Base-by-base conservation (phyloP, 2,888 invertebrate genomes). In the Crossocerus cetratus region DNA sequence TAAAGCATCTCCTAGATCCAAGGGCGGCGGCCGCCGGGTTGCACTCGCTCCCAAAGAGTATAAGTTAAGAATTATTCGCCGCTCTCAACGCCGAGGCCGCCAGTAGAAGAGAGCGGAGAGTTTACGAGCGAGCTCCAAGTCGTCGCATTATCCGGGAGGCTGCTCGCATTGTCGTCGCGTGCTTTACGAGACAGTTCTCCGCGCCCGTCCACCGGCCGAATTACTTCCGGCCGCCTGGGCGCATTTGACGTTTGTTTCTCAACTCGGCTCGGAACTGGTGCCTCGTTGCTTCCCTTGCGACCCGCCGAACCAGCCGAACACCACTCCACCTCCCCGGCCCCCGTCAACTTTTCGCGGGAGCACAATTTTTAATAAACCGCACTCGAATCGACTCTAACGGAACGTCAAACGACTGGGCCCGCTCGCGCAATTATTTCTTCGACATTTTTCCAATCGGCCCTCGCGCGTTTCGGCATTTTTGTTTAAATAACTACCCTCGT, bases 161-260 rank as follows among this genome's bases (percentile, higher is more conserved):
- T 84, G 83, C 78, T 78, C 79, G 60, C 82, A 83, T 84, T 84
- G 82, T 82, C 67, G 68, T 22, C 8, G 49, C 56, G 59, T 84
- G 62, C 68, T 82, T 84, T 82, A 84, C 62, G 82, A 82, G 74
- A 66, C 79, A 72, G 74, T 59, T 69, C 3, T 13, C 22, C 57
- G 16, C 23, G 55, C 86, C 86, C 84, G 75, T 83, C 86, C 72
- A 60, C 70, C 69, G 81, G 68, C 78, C 76, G 70, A 61, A 86
- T 90, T 89, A 89, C 85, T 90, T 89, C 87, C 89, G 84, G 82
- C 67, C 87, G 84, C 84, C 80, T 84, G 86, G 73, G 68, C 81
- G 74, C 84, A 79, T 88, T 88, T 83, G 83, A 85, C 83, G 81
- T 86, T 87, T 87, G 87, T 86, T 86, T 87, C 86, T 80, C 69